A percentile compares a stretch with the other conserved stretches of the same genome.
phyloP scores from a whole-genome alignment of 2,888 invertebrate species.

The Aleiodes leptofemur region DNA sequence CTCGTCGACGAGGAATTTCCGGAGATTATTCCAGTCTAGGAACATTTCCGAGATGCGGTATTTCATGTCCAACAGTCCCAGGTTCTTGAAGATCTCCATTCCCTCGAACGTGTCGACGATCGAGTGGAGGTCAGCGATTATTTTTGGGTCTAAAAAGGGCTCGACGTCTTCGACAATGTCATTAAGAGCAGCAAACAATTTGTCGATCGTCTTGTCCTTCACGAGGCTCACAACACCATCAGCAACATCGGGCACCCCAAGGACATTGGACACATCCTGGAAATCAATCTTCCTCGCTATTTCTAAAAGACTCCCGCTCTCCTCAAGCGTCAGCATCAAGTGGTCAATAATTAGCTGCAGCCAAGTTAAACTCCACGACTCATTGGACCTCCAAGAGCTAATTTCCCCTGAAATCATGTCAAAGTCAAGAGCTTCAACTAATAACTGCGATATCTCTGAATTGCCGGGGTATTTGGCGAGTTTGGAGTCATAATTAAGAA shows the following conservation, averaged over 20 bases:
- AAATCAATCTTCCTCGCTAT: constrained; percentile 76
- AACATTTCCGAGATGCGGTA: constrained; percentile 69
- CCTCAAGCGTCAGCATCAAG: constrained; percentile 72
- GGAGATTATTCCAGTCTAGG: constrained; percentile 68
- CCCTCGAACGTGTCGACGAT: constrained; percentile 74
- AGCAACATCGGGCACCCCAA: constrained; percentile 71
- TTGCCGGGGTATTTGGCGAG: constrained; percentile 60
- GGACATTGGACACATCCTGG: constrained; percentile 68
- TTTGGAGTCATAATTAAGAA: constrained; percentile 64
- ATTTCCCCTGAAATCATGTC: constrained; percentile 59
- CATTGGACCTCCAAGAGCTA: constrained; percentile 72
- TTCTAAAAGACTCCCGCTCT: constrained; percentile 75
- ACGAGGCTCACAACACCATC: constrained; percentile 76
- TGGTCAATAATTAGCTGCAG: constrained; percentile 75
- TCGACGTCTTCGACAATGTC: constrained; percentile 75
- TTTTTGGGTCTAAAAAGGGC: constrained; percentile 73
- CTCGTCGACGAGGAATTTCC: constrained; percentile 62
- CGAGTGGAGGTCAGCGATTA: constrained; percentile 74
- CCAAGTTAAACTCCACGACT: constrained; percentile 77
- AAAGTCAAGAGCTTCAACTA: constrained; percentile 62
- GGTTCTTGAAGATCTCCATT: constrained; percentile 76
- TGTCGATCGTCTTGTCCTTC: constrained; percentile 76
- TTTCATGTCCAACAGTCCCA: constrained; percentile 76
- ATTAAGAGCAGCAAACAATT: constrained; percentile 75
- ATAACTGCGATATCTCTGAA: constrained; percentile 60